Conservation (phyloP, 2,888 invertebrate genomes). For the Caenorhabditis sp. region DNA sequence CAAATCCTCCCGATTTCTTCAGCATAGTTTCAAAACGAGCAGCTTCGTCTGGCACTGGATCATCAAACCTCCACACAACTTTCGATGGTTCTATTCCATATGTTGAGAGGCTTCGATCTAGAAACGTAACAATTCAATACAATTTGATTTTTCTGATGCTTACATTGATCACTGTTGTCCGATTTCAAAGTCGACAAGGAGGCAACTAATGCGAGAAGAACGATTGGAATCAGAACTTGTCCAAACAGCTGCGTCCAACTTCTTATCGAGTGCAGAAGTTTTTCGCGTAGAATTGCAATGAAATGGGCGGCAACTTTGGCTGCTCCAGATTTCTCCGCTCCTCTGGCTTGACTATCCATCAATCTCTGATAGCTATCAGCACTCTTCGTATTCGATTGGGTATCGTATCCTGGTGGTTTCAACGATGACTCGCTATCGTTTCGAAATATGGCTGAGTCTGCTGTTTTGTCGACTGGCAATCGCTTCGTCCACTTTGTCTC, state of each 20-base stretch:
- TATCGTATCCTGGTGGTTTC: conserved; percentile 56
- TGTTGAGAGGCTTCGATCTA: conserved; percentile 26
- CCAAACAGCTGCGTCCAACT: conserved; percentile 66
- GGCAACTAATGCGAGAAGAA: conserved; percentile 62
- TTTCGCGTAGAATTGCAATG: conserved; percentile 59
- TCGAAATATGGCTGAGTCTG: conserved; percentile 38
- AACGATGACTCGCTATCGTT: conserved; percentile 27
- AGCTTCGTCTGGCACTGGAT: conserved; percentile 20
- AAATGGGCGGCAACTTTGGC: conserved; percentile 42
- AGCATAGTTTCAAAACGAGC: conserved; percentile 23
- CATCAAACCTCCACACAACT: conserved; percentile 49
- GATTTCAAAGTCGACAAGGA: conserved; percentile 48
- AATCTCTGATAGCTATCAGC: conserved; percentile 56
- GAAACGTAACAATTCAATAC: not conserved
- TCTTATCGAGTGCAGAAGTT: conserved; percentile 52
- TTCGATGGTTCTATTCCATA: conserved; percentile 43
- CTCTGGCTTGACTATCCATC: conserved; percentile 64
- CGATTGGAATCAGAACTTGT: conserved; percentile 65
- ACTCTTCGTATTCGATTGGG: conserved; percentile 63
- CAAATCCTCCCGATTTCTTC: conserved; percentile 24
- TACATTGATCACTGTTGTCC: conserved; percentile 58
- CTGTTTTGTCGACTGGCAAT: conserved; percentile 59
- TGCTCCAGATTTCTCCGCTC: conserved; percentile 45
- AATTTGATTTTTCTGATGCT: conserved; percentile 25
- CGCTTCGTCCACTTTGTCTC: conserved; percentile 58